Evolutionary conservation across 2,113 vertebrate genomes (phyloP).

Genomic region (Paracanthobrama guichenoti): DNA sequence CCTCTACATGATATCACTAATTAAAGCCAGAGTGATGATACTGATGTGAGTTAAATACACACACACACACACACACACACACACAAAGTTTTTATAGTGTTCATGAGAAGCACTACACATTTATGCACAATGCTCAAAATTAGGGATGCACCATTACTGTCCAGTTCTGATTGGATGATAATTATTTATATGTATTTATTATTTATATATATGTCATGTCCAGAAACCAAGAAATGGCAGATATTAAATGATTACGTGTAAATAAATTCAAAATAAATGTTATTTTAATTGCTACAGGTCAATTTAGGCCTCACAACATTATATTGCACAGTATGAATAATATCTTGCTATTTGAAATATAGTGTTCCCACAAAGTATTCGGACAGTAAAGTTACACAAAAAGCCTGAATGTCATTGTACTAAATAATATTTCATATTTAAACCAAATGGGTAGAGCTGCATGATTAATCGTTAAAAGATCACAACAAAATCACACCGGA

Average conservation of each 20-base stretch:
- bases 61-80: not conserved
- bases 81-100: not conserved
- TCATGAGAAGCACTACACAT: not conserved
- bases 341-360: not conserved
- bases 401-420: not conserved
- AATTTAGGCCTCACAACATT: not conserved
- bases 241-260: not conserved
- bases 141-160: not conserved
- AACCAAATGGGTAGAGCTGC: too few species aligned
- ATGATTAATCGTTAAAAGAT: too few species aligned
- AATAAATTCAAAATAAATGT: not conserved
- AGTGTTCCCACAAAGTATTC: not conserved
- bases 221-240: not conserved
- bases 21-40: slow-evolving; percentile 76
- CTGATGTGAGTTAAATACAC: slow-evolving; percentile 75
- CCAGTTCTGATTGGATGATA: not conserved
- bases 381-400: not conserved
- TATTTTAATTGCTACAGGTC: not conserved
- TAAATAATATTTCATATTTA: not conserved
- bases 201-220: not conserved
- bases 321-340: not conserved
- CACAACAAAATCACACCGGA: too few species aligned
- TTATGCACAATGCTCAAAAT: not conserved
- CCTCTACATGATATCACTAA: slow-evolving; percentile 63
- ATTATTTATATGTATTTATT: too few species aligned